Base-by-base conservation (phyloP, 2,797 vertebrate species). In the Xyrichtys novacula region DNA sequence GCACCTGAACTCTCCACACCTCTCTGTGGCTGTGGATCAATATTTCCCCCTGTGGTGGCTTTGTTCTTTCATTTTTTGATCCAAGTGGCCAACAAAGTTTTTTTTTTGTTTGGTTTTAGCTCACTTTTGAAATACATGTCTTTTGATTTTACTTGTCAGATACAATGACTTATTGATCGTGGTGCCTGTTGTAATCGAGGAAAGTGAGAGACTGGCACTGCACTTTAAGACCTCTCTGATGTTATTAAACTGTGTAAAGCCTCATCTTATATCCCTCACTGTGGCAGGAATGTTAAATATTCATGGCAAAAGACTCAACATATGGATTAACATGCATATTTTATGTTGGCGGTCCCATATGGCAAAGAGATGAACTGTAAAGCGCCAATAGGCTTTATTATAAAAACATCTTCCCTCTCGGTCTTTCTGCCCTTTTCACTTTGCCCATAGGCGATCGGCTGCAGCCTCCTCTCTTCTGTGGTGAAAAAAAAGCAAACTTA, bases 241-340 rank as follows among this genome's bases (percentile, higher is more conserved):
- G 62, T 70, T 74, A 69, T 77, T 40, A 58, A 36, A 76, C 49
- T 65, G 74, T 42, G 62, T 71, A 68, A 56, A 78, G 48, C 57
- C 43, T 59, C 26, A 6, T 58, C 29, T 36, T 74, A 36, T 57
- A 66, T 57, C 38, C 60, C 34, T 59, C 74, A 48, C 1, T 47
- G 72, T 77, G 17, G 64, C 59, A 46, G 39, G 25, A 53, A 38
- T 75, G 69, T 90, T 66, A 91, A 92, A 92, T 89, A 93, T 93
- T 91, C 57, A 93, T 93, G 79, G 50, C 0, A 22, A 80, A 81
- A 78, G 76, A 73, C 43, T 75, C 83, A 86, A 87, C 84, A 79
- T 88, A 91, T 89, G 74, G 87, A 91, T 91, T 84, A 77, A 53
- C 80, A 91, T 94, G 55, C 84, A 93, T 94, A 89, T 91, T 90